A percentile compares a stretch with the other conserved stretches of the same genome.
Evolutionary conservation across 2,113 vertebrate genomes (phyloP).

Genomic region (Ameiurus melas): DNA sequence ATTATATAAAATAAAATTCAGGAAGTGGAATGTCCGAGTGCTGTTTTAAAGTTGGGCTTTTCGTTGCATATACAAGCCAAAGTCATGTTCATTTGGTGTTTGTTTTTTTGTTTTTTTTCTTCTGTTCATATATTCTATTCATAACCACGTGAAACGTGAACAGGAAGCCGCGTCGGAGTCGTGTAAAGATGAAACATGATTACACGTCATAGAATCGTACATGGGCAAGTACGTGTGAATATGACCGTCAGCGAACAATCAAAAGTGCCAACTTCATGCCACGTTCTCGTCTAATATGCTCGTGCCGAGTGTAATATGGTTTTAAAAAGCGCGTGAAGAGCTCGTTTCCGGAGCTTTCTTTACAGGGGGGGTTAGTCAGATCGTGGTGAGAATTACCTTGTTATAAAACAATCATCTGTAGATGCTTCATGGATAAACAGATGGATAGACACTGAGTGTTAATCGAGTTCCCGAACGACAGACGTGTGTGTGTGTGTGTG

Average conservation of each 20-base stretch:
- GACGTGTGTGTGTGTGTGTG: constrained; percentile 20
- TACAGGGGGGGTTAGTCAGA: constrained; percentile 24
- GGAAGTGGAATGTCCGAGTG: constrained; percentile 71
- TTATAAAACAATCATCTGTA: constrained; percentile 36
- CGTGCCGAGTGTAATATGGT: constrained; percentile 55
- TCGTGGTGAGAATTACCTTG: constrained; percentile 30
- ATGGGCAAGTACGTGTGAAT: constrained; percentile 55
- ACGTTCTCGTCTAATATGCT: constrained; percentile 62
- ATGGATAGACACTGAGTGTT: constrained; percentile 53
- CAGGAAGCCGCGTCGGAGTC: constrained; percentile 6
- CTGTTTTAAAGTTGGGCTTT: constrained; percentile 59
- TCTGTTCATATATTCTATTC: constrained; percentile 17
- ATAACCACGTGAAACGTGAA: constrained; percentile 17
- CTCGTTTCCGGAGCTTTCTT: neutral
- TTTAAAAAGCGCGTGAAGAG: constrained; percentile 20
- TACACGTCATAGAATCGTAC: constrained; percentile 25
- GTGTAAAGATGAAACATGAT: constrained; percentile 21
- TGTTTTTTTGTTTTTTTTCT: no score
- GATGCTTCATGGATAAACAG: constrained; percentile 3
- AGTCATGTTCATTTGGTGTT: constrained; percentile 45
- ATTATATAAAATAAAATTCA: constrained; percentile 38
- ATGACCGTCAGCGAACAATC: constrained; percentile 59
- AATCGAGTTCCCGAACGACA: neutral
- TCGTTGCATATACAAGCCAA: constrained; percentile 62
- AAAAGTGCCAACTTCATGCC: constrained; percentile 59